phyloP scores from a whole-genome alignment of 2,113 vertebrate genomes.

The Cinclus cinclus region DNA sequence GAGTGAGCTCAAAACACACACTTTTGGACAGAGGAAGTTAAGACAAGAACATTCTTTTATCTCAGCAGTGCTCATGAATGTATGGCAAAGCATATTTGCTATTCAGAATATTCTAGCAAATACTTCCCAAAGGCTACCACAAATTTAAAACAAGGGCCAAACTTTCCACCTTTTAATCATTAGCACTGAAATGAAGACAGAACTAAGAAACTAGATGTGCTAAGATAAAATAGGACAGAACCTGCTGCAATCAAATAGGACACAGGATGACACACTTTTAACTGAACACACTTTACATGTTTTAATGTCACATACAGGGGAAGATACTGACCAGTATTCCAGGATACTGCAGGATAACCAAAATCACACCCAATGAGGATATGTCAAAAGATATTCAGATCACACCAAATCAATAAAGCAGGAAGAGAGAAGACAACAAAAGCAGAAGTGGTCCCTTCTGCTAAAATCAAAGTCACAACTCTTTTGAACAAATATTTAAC shows the following conservation, averaged over 20 bases:
- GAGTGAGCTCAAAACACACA: background rate
- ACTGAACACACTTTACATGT: background rate
- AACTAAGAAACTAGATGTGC: background rate
- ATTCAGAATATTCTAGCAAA: background rate
- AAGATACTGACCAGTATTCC: background rate
- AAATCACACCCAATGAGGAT: background rate
- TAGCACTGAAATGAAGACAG: background rate
- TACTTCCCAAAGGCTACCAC: background rate
- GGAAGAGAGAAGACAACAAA: background rate
- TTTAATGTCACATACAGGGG: background rate
- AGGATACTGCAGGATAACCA: background rate
- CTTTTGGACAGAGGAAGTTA: background rate
- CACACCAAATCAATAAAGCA: background rate
- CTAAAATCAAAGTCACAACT: background rate
- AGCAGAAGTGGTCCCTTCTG: background rate
- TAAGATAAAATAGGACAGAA: background rate
- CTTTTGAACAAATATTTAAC: background rate
- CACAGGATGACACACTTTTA: background rate
- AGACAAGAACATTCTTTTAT: background rate
- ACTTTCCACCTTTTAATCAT: background rate
- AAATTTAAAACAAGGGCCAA: background rate
- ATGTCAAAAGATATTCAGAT: background rate
- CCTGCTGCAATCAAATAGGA: background rate
- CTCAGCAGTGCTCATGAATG: background rate
- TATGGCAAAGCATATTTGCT: background rate